Conservation (phyloP, 2,888 invertebrate species). For the Tachina fera region DNA sequence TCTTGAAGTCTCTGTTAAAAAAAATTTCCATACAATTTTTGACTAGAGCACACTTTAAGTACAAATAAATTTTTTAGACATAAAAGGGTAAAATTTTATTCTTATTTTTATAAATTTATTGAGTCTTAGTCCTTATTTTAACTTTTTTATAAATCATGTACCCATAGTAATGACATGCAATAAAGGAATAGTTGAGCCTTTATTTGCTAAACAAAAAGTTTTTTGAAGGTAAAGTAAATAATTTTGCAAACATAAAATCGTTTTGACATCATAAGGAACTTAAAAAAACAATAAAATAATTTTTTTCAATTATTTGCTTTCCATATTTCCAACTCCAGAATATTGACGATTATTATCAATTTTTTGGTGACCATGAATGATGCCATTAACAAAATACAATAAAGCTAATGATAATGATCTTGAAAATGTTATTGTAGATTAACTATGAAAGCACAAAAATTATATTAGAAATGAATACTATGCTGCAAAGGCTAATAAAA, state of each 20-base stretch:
- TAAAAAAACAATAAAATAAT: not conserved
- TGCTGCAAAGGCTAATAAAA: conserved; percentile 26
- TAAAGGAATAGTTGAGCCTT: not conserved
- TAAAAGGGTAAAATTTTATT: too few relatives aligned
- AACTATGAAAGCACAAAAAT: not conserved
- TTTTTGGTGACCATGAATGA: not conserved
- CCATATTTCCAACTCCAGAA: not conserved
- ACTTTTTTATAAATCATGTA: too few relatives aligned
- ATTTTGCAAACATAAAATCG: conserved; percentile 35
- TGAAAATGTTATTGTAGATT: not conserved
- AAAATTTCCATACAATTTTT: too few relatives aligned
- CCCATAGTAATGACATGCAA: too few relatives aligned
- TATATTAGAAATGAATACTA: not conserved
- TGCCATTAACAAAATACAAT: not conserved
- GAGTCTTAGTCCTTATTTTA: too few relatives aligned
- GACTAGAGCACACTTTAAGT: too few relatives aligned
- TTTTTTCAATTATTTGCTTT: not conserved
- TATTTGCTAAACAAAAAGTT: too few relatives aligned
- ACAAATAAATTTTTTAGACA: too few relatives aligned
- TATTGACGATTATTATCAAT: not conserved
- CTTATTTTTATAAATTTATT: too few relatives aligned
- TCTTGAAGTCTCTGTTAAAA: not conserved
- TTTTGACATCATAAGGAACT: conserved; percentile 21
- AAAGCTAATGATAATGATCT: not conserved
- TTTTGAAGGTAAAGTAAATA: conserved; percentile 8